Conservation (phyloP, 2,888 invertebrate genomes). For the Parapristionchus giblindavisi region DNA sequence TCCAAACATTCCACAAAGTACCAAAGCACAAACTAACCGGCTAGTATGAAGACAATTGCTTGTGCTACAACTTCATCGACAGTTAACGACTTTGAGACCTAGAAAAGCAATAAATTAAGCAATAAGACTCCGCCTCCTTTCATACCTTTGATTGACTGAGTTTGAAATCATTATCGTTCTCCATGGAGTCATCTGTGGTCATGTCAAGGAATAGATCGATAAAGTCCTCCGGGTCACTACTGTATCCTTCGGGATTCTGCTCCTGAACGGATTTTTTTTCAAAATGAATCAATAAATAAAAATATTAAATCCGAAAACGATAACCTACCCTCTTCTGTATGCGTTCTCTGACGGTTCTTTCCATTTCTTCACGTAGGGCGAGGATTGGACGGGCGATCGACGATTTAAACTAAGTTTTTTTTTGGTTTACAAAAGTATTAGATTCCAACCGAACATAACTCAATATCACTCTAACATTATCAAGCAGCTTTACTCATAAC, state of each 20-base stretch:
- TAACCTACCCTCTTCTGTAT: constrained; percentile 9
- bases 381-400: not conserved
- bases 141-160: constrained; percentile 13
- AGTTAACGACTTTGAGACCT: too few relatives aligned
- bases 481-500: not conserved
- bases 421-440: too few relatives aligned
- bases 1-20: too few relatives aligned
- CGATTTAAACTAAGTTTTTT: not conserved
- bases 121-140: not conserved
- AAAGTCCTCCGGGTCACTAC: constrained; percentile 45
- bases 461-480: not conserved
- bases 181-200: constrained; percentile 40
- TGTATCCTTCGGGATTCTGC: not conserved
- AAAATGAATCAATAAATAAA: not conserved
- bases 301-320: too few relatives aligned
- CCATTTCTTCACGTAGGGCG: not conserved
- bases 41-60: too few relatives aligned
- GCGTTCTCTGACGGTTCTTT: not conserved
- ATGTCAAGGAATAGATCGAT: constrained; percentile 61
- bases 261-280: not conserved
- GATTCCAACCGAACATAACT: too few relatives aligned
- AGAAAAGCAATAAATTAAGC: not conserved
- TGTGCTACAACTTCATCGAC: too few relatives aligned
- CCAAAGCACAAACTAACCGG: too few relatives aligned
- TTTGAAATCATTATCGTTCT: not conserved